phyloP scores from a whole-genome alignment of 2,888 invertebrate genomes.

The Torymus texanus region DNA sequence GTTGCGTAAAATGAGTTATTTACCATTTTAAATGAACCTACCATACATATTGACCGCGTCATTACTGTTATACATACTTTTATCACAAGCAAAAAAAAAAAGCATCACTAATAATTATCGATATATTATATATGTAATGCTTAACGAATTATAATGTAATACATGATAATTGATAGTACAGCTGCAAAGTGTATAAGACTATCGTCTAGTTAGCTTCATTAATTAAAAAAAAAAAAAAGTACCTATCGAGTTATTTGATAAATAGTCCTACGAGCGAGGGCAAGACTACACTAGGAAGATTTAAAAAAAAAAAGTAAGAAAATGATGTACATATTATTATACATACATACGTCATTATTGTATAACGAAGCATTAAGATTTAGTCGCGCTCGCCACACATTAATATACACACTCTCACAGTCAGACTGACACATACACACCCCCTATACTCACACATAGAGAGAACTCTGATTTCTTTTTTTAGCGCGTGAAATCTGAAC shows the following conservation, averaged over 20 bases:
- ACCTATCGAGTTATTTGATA: slow-evolving; percentile 58
- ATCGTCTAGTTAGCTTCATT: slow-evolving; percentile 59
- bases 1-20: slow-evolving; percentile 42
- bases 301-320: slow-evolving; percentile 37
- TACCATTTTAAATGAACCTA: slow-evolving; percentile 32
- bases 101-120: slow-evolving; percentile 61
- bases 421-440: neutral
- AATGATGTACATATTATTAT: slow-evolving; percentile 55
- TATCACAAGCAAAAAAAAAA: slow-evolving; percentile 56
- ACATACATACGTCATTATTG: slow-evolving; percentile 41
- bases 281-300: slow-evolving; percentile 48
- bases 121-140: slow-evolving; percentile 60
- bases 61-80: slow-evolving; percentile 56
- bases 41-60: slow-evolving; percentile 44
- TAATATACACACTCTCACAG: slow-evolving; percentile 1
- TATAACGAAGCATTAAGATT: slow-evolving; percentile 40
- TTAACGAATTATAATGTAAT: slow-evolving; percentile 62
- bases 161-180: slow-evolving; percentile 63
- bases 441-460: neutral
- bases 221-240: slow-evolving; percentile 45
- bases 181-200: slow-evolving; percentile 59
- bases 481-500: slow-evolving; percentile 23
- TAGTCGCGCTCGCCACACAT: slow-evolving; percentile 40
- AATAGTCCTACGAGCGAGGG: slow-evolving; percentile 54
- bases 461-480: slow-evolving; percentile 26